Percentiles rank a stretch among this genome's conserved stretches.
Conservation (phyloP, 1,140 invertebrate genomes). For the Tribolium madens region DNA sequence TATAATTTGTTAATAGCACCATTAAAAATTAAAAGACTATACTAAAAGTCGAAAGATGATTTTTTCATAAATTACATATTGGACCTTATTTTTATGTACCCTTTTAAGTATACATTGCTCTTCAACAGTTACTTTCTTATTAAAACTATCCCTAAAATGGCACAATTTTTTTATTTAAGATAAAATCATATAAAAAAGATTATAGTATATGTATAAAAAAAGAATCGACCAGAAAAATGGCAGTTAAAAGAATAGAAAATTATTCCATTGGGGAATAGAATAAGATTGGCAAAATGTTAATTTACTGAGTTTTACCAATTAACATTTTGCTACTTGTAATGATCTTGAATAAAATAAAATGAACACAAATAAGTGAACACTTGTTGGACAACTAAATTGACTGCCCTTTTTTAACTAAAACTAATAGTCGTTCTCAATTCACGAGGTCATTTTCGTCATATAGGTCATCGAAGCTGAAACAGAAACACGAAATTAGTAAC, state of each 20-base stretch:
- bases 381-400: conserved; percentile 45
- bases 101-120: conserved; percentile 49
- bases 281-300: background rate
- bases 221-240: conserved; percentile 59
- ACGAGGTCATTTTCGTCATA: conserved; percentile 52
- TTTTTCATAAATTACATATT: conserved; percentile 50
- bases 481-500: conserved; percentile 43
- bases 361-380: conserved; percentile 61
- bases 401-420: conserved; percentile 44
- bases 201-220: conserved; percentile 58
- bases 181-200: conserved; percentile 53
- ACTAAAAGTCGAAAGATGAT: conserved; percentile 46
- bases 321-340: conserved; percentile 29
- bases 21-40: conserved; percentile 55
- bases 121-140: conserved; percentile 43
- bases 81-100: conserved; percentile 52
- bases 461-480: conserved; percentile 52
- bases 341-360: conserved; percentile 51
- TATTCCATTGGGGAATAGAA: conserved; percentile 46
- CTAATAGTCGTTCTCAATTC: conserved; percentile 46
- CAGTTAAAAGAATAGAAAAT: conserved; percentile 57
- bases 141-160: conserved; percentile 59
- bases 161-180: conserved; percentile 55
- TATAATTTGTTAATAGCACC: conserved; percentile 58
- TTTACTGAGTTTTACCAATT: background rate